These are phyloP conservation scores for Aphidius colemani DNA, from an alignment of 2,888 invertebrate genomes.

Conservation along the genomic window DNA sequence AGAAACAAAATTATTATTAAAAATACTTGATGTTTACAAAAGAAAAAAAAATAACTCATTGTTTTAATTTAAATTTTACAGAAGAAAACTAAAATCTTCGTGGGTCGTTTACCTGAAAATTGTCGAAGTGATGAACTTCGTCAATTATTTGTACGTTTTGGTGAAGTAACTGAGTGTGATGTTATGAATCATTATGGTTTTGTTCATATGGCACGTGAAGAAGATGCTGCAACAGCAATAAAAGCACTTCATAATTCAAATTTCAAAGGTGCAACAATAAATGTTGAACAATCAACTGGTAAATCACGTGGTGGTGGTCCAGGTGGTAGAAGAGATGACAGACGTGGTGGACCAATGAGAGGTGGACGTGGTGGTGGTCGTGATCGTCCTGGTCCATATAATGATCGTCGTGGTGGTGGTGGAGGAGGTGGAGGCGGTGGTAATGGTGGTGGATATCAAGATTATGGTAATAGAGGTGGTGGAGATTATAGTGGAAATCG, in stretches of 20 bases:
- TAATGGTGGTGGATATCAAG: slow-evolving; percentile 49
- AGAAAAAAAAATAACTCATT: not conserved
- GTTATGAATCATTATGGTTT: slow-evolving; percentile 94
- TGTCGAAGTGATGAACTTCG: slow-evolving; percentile 83
- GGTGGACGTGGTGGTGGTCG: slow-evolving; percentile 63
- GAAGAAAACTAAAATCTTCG: slow-evolving; percentile 84
- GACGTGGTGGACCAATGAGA: slow-evolving; percentile 64
- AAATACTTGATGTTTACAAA: not conserved
- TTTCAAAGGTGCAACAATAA: slow-evolving; percentile 83
- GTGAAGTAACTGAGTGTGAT: slow-evolving; percentile 90
- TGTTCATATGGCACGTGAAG: slow-evolving; percentile 85
- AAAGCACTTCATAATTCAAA: slow-evolving; percentile 78
- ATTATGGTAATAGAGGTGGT: slow-evolving; percentile 54
- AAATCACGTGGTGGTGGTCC: slow-evolving; percentile 70
- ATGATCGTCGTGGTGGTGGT: slow-evolving; percentile 59
- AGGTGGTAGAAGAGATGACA: slow-evolving; percentile 63
- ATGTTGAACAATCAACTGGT: slow-evolving; percentile 82
- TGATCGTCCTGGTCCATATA: slow-evolving; percentile 60
- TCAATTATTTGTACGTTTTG: slow-evolving; percentile 83
- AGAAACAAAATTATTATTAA: not conserved
- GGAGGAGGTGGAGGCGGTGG: slow-evolving; percentile 51
- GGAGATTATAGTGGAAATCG: slow-evolving; percentile 54
- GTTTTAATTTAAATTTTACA: slow-evolving; percentile 52
- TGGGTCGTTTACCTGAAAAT: slow-evolving; percentile 87
- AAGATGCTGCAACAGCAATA: slow-evolving; percentile 82